phyloP scores from a whole-genome alignment of 2,888 invertebrate species.

The Atethmia centrago region DNA sequence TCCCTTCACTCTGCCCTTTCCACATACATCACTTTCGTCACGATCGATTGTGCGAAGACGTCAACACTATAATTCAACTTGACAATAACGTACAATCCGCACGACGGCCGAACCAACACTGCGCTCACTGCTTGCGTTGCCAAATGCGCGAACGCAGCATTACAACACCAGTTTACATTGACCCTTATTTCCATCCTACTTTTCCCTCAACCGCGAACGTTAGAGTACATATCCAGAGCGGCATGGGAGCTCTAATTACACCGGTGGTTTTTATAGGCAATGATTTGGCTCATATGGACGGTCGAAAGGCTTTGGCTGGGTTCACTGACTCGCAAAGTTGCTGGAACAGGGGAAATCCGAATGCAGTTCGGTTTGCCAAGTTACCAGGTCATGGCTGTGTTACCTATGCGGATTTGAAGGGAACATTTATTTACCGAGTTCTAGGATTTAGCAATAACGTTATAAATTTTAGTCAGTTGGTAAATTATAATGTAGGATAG shows the following conservation, averaged over 20 bases:
- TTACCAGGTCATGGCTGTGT: constrained; percentile 45
- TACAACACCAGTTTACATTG: constrained; percentile 58
- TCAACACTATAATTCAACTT: constrained; percentile 38
- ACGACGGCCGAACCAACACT: constrained; percentile 67
- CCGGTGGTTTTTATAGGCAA: constrained; percentile 53
- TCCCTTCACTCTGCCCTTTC: constrained; percentile 59
- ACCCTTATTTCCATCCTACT: constrained; percentile 46
- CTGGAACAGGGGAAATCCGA: constrained; percentile 43
- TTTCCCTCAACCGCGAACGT: constrained; percentile 11
- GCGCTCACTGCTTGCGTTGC: constrained; percentile 66
- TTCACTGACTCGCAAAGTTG: constrained; percentile 60
- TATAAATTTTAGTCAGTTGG: neutral
- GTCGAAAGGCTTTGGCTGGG: constrained; percentile 54
- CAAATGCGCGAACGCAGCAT: constrained; percentile 72
- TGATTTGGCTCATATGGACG: constrained; percentile 54
- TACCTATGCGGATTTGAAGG: constrained; percentile 22
- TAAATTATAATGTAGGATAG: neutral
- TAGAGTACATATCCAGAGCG: constrained; percentile 5
- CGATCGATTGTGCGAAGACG: constrained; percentile 34
- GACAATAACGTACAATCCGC: constrained; percentile 63
- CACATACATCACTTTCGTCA: constrained; percentile 64
- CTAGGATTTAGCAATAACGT: neutral
- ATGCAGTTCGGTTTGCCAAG: constrained; percentile 41
- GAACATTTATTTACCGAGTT: constrained; percentile 3
- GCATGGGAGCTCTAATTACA: constrained; percentile 24